phyloP scores from a whole-genome alignment of 2,888 invertebrate genomes.

The Athalia circularis region DNA sequence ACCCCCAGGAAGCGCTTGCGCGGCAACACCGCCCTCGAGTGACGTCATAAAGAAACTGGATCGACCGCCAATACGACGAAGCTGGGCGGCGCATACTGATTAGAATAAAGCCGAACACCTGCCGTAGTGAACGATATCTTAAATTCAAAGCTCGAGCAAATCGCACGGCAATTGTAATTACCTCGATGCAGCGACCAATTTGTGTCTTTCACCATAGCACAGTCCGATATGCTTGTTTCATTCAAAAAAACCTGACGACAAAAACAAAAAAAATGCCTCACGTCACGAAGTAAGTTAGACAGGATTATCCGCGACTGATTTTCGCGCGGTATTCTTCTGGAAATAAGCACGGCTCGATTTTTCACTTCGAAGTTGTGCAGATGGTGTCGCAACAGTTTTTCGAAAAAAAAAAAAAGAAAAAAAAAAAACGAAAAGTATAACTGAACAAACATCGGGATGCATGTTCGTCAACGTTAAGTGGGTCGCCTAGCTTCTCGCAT shows the following conservation, averaged over 20 bases:
- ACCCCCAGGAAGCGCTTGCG: conserved; percentile 46
- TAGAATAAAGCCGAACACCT: conserved; percentile 45
- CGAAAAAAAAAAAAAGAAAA: too few relatives aligned
- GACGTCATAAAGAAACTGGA: conserved; percentile 48
- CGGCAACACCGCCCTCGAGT: conserved; percentile 42
- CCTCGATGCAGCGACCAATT: neutral
- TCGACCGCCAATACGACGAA: conserved; percentile 49
- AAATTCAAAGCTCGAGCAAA: neutral
- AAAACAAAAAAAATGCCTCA: too few relatives aligned
- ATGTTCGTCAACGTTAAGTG: conserved; percentile 39
- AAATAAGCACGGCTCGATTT: neutral
- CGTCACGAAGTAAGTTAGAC: too few relatives aligned
- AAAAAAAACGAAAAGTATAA: too few relatives aligned
- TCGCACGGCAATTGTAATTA: neutral
- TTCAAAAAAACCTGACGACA: too few relatives aligned
- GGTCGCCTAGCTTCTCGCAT: conserved; percentile 35
- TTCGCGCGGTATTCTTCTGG: neutral
- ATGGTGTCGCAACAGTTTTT: conserved; percentile 22
- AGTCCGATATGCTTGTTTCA: too few relatives aligned
- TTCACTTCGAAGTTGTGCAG: neutral
- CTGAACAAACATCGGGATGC: neutral
- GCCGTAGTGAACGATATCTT: conserved; percentile 10
- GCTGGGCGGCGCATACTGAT: conserved; percentile 49
- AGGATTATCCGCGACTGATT: too few relatives aligned
- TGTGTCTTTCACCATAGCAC: too few relatives aligned